Evolutionary conservation across 2,113 vertebrate genomes (phyloP).

Genomic region (Chunga burmeisteri): DNA sequence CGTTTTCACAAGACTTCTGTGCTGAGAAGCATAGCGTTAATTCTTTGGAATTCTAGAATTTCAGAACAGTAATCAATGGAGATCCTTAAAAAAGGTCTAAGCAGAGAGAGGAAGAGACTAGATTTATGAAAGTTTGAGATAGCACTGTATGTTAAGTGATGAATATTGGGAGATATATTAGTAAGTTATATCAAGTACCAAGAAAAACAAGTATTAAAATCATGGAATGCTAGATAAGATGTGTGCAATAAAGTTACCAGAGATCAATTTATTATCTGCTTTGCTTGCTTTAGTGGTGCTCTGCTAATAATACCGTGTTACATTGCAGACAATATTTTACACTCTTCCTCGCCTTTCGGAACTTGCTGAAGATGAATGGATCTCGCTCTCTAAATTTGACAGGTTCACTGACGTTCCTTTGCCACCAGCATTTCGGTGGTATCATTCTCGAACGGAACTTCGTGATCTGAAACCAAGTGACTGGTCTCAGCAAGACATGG

Average conservation of each 20-base stretch:
- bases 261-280: not conserved
- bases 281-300: not conserved
- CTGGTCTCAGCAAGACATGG: slow-evolving; percentile 91
- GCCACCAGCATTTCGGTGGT: slow-evolving; percentile 68
- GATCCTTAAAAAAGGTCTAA: not conserved
- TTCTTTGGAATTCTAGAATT: not conserved
- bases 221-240: not conserved
- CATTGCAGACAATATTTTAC: slow-evolving; percentile 86
- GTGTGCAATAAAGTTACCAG: not conserved
- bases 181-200: not conserved
- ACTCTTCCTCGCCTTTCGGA: slow-evolving; percentile 88
- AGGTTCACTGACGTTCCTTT: slow-evolving; percentile 73
- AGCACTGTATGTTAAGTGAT: not conserved
- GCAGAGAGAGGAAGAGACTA: not conserved
- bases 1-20: not conserved
- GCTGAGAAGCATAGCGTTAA: not conserved
- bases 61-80: not conserved
- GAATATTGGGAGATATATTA: not conserved
- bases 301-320: not conserved
- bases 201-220: not conserved
- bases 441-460: slow-evolving; percentile 68
- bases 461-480: slow-evolving; percentile 78
- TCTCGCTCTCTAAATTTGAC: slow-evolving; percentile 82
- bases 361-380: slow-evolving; percentile 91
- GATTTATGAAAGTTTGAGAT: not conserved